A percentile compares a stretch with the other conserved stretches of the same genome.
These are phyloP conservation scores for Podabrus alpinus DNA, from an alignment of 2,888 invertebrate species.

Conservation along the genomic window DNA sequence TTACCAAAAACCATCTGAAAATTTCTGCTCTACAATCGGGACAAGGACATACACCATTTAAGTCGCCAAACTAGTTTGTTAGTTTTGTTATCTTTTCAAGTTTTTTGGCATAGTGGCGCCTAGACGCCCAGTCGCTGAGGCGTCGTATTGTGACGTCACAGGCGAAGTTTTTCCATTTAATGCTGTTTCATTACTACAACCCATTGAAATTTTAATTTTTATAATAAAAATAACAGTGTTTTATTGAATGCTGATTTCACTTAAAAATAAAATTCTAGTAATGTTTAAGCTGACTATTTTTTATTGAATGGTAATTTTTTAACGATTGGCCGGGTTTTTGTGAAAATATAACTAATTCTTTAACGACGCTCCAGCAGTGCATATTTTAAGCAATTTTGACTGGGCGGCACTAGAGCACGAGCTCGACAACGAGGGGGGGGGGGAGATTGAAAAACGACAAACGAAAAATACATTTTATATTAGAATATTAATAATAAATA, in stretches of 20 bases:
- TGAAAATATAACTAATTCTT: no score
- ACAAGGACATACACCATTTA: conserved; percentile 15
- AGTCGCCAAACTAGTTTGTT: conserved; percentile 11
- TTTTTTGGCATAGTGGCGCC: conserved; percentile 18
- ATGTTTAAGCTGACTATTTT: neutral
- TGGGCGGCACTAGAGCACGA: no score
- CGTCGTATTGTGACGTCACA: conserved; percentile 14
- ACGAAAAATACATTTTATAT: no score
- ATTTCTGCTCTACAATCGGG: conserved; percentile 3
- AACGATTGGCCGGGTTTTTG: no score
- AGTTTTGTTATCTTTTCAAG: conserved; percentile 13
- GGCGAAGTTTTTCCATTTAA: conserved; percentile 3
- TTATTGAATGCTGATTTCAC: neutral
- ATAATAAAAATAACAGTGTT: neutral
- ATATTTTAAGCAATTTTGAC: no score
- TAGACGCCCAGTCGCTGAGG: conserved; percentile 11
- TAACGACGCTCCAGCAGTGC: no score
- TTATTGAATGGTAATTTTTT: neutral
- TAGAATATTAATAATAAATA: no score
- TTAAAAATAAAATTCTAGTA: neutral
- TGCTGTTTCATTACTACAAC: neutral
- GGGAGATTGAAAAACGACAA: no score
- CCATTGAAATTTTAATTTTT: neutral
- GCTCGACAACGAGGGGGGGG: no score
- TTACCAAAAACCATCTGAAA: neutral